phyloP scores from a whole-genome alignment of 2,113 vertebrate genomes.

The Condylura cristata region DNA sequence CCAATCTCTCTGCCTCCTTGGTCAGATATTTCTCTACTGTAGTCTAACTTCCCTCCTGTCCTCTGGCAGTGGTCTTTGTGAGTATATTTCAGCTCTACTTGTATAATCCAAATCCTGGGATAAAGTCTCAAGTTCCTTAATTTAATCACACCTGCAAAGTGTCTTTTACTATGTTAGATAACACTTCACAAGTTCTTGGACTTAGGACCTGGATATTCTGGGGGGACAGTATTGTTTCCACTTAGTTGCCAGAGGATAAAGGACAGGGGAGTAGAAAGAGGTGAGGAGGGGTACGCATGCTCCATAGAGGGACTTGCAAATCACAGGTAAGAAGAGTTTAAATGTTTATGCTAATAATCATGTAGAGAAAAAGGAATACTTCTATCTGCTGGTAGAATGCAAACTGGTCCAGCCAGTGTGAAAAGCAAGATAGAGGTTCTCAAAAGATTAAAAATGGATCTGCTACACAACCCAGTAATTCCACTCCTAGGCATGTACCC shows the following conservation, averaged over 20 bases:
- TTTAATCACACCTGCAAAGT: constrained; percentile 25
- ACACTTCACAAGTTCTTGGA: not conserved
- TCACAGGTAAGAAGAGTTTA: not conserved
- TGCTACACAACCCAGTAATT: no score
- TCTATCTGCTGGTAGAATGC: no score
- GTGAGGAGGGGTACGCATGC: not conserved
- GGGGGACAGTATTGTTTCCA: not conserved
- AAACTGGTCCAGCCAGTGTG: no score
- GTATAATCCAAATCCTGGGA: not conserved
- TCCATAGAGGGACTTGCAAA: not conserved
- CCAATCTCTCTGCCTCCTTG: not conserved
- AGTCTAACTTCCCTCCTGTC: not conserved
- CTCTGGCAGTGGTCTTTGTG: not conserved
- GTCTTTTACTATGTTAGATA: not conserved
- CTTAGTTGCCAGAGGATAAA: not conserved
- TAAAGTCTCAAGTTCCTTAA: not conserved
- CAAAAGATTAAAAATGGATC: no score
- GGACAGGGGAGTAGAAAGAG: not conserved
- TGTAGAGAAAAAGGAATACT: no score
- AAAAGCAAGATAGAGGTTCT: no score
- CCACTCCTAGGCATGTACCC: no score
- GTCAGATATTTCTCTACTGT: not conserved
- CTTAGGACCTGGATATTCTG: not conserved
- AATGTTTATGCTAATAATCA: not conserved
- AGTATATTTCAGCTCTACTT: not conserved